phyloP scores from a whole-genome alignment of 2,797 vertebrate genomes.

The Gobio occitaniae region DNA sequence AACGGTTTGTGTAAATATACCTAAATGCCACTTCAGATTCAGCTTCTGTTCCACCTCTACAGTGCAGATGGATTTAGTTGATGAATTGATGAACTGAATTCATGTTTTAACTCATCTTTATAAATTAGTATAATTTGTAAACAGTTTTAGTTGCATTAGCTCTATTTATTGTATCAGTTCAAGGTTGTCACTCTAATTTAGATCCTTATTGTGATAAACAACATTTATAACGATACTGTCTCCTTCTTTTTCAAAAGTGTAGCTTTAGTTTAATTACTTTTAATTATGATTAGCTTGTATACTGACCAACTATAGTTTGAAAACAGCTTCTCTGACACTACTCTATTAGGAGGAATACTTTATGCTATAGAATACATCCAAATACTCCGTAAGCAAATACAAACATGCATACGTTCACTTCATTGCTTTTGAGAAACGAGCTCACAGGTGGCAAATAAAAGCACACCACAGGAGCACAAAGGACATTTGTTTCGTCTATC shows the following conservation, averaged over 20 bases:
- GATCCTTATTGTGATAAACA: not conserved
- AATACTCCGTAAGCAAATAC: slow-evolving; percentile 22
- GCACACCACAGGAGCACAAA: slow-evolving; percentile 28
- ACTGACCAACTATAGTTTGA: not conserved
- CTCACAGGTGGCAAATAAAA: slow-evolving; percentile 17
- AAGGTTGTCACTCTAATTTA: not conserved
- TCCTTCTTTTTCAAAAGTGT: not conserved
- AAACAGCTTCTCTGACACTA: not conserved
- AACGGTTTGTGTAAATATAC: not conserved
- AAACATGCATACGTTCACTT: not conserved
- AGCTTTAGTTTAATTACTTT: not conserved
- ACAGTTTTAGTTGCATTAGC: not conserved
- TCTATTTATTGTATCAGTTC: not conserved
- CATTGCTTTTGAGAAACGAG: slow-evolving; percentile 20
- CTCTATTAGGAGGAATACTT: not conserved
- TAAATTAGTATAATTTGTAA: not conserved
- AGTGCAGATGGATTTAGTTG: not conserved
- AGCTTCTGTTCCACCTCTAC: not conserved
- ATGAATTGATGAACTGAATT: not conserved
- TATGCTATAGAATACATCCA: not conserved
- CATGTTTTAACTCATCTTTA: not conserved
- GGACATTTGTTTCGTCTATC: slow-evolving; percentile 43
- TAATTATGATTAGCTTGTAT: not conserved
- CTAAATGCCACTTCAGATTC: not conserved
- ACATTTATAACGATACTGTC: not conserved